Base-by-base conservation (phyloP, 2,113 vertebrate genomes). In the Cacatua alba region DNA sequence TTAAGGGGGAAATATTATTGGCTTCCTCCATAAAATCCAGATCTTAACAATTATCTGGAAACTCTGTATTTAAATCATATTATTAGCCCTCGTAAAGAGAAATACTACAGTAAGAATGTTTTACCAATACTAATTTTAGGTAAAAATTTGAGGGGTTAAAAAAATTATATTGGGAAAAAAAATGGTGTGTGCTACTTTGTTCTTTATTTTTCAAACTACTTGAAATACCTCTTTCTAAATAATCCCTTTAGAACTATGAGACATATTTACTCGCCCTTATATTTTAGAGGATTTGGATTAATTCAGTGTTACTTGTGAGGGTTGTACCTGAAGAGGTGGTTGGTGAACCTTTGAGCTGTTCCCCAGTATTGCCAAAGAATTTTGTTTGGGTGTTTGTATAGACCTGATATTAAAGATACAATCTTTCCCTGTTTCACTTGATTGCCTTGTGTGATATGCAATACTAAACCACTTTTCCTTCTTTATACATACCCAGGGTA, bases 381-480 rank as follows among this genome's bases (percentile, higher is more conserved):
- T 96, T 91, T 92, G 75, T 96, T 86, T 92, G 86, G 69, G 68
- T 96, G 76, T 83, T 92, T 2, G 0, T 64, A 62, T 6, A 12
- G 69, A 65, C 37, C 29, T 62, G 59, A 62, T 92, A 72, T 79
- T 88, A 94, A 60, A 91, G 86, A 95, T 89, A 76, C 0, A 57
- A 87, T 92, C 84, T 90, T 76, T 46, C 53, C 33, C 87, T 6
- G 7, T 89, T 96, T 95, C 77, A 82, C 78, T 95, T 94, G 86
- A 80, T 90, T 93, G 52, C 48, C 15, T 60, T 90, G 31, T 90
- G 44, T 44, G 55, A 93, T 86, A 79, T 23, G 75, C 70, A 93
- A 60, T 69, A 64, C 28, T 72, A 82, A 84, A 92, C 69, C 72
- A 83, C 94, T 95, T 89, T 93, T 95, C 29, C 48, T 92, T 90